phyloP scores from a whole-genome alignment of 2,113 vertebrate genomes.

The Typhlomys cinereus region DNA sequence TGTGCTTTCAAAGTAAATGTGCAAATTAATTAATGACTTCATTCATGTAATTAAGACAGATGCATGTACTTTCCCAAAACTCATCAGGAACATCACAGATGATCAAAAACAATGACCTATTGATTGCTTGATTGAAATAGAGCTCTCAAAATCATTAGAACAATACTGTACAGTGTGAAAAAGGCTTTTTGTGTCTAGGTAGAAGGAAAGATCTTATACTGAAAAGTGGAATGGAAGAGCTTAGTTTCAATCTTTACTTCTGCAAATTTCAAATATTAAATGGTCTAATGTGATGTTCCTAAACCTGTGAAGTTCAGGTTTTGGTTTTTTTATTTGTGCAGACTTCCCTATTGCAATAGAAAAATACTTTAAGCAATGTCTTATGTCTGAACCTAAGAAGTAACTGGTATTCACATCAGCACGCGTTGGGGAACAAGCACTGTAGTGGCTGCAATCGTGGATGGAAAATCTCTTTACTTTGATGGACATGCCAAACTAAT shows the following conservation, averaged over 20 bases:
- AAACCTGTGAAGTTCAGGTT: neutral
- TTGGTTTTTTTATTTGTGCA: neutral
- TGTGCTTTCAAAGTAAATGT: conserved; percentile 4
- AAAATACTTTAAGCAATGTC: conserved; percentile 19
- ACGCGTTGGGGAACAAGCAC: conserved; percentile 17
- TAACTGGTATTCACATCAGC: neutral
- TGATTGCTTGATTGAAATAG: neutral
- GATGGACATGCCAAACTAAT: neutral
- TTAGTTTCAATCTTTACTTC: neutral
- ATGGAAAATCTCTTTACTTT: neutral
- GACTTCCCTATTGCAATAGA: conserved; percentile 21
- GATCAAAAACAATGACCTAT: neutral
- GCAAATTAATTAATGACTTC: too few species aligned
- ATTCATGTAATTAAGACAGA: neutral
- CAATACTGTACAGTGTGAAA: neutral
- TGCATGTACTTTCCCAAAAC: neutral
- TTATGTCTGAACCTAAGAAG: neutral
- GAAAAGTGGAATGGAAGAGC: neutral
- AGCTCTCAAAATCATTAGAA: conserved; percentile 16
- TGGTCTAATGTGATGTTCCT: neutral
- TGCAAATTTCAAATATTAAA: neutral
- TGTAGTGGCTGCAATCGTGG: neutral
- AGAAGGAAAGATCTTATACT: conserved; percentile 1
- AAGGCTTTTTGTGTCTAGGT: neutral
- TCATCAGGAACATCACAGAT: neutral